Evolutionary conservation across 2,113 vertebrate species (phyloP).

Genomic region (Scophthalmus maximus): DNA sequence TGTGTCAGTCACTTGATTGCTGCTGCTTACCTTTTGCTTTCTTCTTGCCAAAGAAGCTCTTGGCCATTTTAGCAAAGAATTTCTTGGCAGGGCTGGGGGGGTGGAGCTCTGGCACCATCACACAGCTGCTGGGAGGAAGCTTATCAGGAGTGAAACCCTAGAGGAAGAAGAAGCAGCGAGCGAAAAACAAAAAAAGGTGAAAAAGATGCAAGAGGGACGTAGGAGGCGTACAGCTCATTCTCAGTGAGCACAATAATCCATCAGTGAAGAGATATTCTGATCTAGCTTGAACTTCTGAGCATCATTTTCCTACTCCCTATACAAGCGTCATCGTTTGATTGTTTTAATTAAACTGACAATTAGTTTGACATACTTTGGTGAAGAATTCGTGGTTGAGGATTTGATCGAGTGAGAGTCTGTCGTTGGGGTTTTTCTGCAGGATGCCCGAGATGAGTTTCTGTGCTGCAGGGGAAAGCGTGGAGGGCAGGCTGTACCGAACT

Average conservation of each 20-base stretch:
- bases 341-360: no score
- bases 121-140: constrained; percentile 93
- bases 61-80: constrained; percentile 95
- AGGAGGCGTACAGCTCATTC: background rate
- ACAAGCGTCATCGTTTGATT: no score
- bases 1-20: background rate
- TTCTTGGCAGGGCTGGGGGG: constrained; percentile 93
- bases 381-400: constrained; percentile 97
- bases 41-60: constrained; percentile 94
- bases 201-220: background rate
- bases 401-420: constrained; percentile 92
- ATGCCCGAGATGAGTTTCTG: constrained; percentile 91
- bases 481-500: constrained; percentile 90
- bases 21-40: constrained; percentile 87
- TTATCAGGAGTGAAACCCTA: constrained; percentile 95
- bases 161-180: constrained; percentile 1
- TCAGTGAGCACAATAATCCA: background rate
- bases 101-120: constrained; percentile 92
- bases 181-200: background rate
- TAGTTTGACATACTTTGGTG: constrained; percentile 84
- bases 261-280: background rate
- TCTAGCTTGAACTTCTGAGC: background rate
- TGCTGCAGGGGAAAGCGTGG: constrained; percentile 88
- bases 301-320: background rate
- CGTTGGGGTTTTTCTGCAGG: constrained; percentile 89